Evolutionary conservation across 2,113 vertebrate genomes (phyloP).

Genomic region (Orientallactaga bullata): DNA sequence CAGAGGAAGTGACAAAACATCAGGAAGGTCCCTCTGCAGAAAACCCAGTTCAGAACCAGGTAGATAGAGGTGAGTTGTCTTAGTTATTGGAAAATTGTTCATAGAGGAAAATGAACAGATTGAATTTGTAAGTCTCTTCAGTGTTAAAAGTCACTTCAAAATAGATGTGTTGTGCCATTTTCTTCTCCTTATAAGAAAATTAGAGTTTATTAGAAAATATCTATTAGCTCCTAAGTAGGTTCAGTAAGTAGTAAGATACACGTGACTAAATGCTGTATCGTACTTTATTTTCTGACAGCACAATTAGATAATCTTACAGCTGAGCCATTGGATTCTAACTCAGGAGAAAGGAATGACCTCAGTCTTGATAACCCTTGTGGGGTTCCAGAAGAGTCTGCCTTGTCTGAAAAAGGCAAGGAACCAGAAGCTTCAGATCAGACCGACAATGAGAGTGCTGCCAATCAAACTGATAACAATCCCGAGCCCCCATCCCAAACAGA

Average conservation of each 20-base stretch:
- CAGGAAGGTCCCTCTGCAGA: constrained; percentile 74
- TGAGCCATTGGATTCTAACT: constrained; percentile 71
- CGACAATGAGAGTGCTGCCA: constrained; percentile 61
- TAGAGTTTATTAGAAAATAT: background rate
- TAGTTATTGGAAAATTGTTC: constrained; percentile 17
- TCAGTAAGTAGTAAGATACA: background rate
- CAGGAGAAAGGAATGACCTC: constrained; percentile 65
- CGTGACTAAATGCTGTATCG: background rate
- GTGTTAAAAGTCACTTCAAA: background rate
- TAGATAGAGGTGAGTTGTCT: constrained; percentile 77
- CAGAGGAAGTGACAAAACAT: constrained; percentile 67
- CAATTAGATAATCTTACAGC: constrained; percentile 56
- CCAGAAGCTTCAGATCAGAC: constrained; percentile 64
- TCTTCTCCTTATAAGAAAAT: background rate
- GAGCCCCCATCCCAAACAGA: constrained; percentile 81
- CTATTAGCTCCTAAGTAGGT: background rate
- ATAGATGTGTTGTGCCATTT: background rate
- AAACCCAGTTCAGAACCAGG: constrained; percentile 35
- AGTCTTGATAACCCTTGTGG: background rate
- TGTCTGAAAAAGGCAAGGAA: constrained; percentile 55
- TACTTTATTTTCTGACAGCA: constrained; percentile 70
- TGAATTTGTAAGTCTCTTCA: background rate
- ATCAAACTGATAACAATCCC: background rate
- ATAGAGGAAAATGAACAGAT: background rate
- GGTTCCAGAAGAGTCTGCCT: constrained; percentile 77